Evolutionary conservation across 2,113 vertebrate species (phyloP).

Genomic region (Sebastes fasciatus): DNA sequence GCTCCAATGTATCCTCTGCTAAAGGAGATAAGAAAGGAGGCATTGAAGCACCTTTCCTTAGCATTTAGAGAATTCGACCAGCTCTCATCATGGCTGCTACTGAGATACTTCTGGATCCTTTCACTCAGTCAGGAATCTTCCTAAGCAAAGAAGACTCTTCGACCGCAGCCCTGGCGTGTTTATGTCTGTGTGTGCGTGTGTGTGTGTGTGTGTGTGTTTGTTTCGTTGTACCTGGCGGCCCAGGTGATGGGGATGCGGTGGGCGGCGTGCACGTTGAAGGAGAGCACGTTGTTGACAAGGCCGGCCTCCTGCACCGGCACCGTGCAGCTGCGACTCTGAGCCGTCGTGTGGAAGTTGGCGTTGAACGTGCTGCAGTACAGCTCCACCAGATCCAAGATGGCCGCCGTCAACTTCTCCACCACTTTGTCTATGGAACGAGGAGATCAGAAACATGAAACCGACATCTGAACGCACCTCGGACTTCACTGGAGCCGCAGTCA

Average conservation of each 20-base stretch:
- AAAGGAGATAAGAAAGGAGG: too few relatives aligned
- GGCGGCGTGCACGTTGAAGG: slow-evolving; percentile 92
- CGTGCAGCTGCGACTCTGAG: slow-evolving; percentile 80
- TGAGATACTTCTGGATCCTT: too few relatives aligned
- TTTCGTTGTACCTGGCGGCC: slow-evolving; percentile 89
- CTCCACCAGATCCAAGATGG: slow-evolving; percentile 94
- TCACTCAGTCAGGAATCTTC: too few relatives aligned
- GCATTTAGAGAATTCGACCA: too few relatives aligned
- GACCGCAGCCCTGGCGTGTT: neutral
- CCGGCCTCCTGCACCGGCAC: slow-evolving; percentile 88
- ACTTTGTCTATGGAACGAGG: slow-evolving; percentile 84
- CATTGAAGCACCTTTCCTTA: too few relatives aligned
- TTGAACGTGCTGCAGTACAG: slow-evolving; percentile 97
- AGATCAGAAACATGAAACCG: neutral
- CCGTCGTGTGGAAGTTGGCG: slow-evolving; percentile 91
- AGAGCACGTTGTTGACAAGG: slow-evolving; percentile 85
- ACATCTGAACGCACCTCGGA: neutral
- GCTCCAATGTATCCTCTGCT: too few relatives aligned
- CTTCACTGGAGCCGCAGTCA: too few relatives aligned
- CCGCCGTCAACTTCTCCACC: slow-evolving; percentile 92
- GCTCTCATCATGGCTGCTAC: too few relatives aligned
- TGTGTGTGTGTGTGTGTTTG: neutral
- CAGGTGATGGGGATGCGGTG: slow-evolving; percentile 96
- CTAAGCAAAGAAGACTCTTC: too few relatives aligned
- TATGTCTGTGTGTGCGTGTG: neutral